A percentile compares a stretch with the other conserved stretches of the same genome.
Evolutionary conservation across 2,797 vertebrate species (phyloP).

Genomic region (Malurus leucopterus): DNA sequence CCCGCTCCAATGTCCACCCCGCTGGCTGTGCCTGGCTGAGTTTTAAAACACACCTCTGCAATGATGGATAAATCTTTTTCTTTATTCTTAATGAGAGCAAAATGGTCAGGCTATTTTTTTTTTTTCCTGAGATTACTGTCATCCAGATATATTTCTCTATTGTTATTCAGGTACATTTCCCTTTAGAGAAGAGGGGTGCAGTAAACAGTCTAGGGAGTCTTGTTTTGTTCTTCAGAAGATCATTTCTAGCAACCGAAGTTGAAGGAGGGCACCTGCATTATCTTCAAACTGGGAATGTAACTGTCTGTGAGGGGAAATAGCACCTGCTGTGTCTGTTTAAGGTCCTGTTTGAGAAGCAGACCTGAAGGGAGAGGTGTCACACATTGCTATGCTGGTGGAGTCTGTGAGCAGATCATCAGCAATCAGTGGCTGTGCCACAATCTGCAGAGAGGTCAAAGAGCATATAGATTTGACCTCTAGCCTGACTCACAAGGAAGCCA

Average conservation of each 20-base stretch:
- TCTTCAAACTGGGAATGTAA: fast-evolving
- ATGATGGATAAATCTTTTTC: not conserved
- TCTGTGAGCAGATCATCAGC: not conserved
- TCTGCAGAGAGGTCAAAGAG: not conserved
- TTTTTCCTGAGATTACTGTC: not conserved
- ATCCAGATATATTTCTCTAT: not conserved
- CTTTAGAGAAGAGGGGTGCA: not conserved
- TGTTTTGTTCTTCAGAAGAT: not conserved
- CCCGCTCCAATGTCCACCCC: not conserved
- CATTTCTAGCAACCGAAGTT: not conserved
- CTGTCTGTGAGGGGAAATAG: not conserved
- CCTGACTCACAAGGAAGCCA: not conserved
- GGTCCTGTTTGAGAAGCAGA: not conserved
- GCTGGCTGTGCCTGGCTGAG: not conserved
- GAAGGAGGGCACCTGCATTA: not conserved
- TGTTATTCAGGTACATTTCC: not conserved
- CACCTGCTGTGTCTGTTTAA: not conserved
- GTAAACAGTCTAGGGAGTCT: not conserved
- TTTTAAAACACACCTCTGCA: not conserved
- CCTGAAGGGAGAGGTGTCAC: not conserved
- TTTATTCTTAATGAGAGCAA: not conserved
- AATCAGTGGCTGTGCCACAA: conserved; percentile 5
- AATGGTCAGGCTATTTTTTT: not conserved
- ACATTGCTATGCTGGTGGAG: not conserved
- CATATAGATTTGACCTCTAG: conserved; percentile 2